Evolutionary conservation across 92 coral and sea anemone genomes (phyloP), one percentile per base, ranked within the genome.

Genomic region (Bergia sp.): DNA sequence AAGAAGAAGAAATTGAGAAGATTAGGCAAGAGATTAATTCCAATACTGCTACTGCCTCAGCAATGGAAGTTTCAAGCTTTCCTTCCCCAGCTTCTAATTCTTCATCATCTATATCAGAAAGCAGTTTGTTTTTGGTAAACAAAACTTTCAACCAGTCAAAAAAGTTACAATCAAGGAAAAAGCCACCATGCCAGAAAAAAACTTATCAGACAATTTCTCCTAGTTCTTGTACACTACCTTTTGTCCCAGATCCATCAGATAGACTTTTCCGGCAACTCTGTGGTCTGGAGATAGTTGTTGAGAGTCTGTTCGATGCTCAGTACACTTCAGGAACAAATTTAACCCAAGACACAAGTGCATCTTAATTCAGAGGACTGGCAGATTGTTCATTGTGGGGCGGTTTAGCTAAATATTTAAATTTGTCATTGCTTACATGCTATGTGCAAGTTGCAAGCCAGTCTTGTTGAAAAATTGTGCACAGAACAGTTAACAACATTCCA

Each of bases 251-350:
- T 20, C 65, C 87, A 84, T 84, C 87, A 13, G 87, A 84, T 84
- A 77, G 75, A 71, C 61, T 84, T 36, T 84, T 84, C 44, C 77
- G 87, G 36, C 87, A 84, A 37, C 87, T 84, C 16, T 84, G 58
- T 84, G 87, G 87, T 72, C 65, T 84, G 7, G 87, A 84, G 87
- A 37, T 71, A 74, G 87, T 84, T 45, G 87, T 69, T 21, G 87
- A 84, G 11, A 69, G 79, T 58, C 16, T 81, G 73, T 55, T 38
- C 16, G 21, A 57, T 41, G 16, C 74, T 3, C 18, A 38, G 13
- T 18, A 43, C 40, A 36, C 16, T 21, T 36, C 77, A 65, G 77
- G 39, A 47, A 42, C 77, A 42, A 66, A 57, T 81, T 23, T 40
- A 66, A 23, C 55, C 9, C 29, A 21, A n/a, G 76, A 65, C 9